Percentiles rank a stretch among this genome's conserved stretches.
These are phyloP conservation scores for Phytoseiulus persimilis DNA, from an alignment of 2,888 invertebrate species.

Conservation along the genomic window DNA sequence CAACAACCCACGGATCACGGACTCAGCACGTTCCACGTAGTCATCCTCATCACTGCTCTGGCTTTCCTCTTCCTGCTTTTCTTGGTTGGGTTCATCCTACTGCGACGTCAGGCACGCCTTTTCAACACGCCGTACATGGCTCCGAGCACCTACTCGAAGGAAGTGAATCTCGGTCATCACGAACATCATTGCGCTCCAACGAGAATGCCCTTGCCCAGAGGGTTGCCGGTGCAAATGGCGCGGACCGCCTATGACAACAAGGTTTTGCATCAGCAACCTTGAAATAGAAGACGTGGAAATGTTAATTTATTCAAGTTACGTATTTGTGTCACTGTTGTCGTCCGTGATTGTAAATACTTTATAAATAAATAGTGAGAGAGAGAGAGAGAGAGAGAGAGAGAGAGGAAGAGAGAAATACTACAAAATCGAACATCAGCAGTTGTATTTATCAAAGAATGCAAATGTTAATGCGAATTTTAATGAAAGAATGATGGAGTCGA, in stretches of 20 bases:
- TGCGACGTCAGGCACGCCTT: conserved; percentile 24
- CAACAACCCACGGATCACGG: not conserved
- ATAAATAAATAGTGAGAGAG: not conserved
- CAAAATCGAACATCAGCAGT: not conserved
- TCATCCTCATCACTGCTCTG: conserved; percentile 26
- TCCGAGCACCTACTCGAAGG: conserved; percentile 17
- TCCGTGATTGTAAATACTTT: not conserved
- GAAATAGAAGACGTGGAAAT: not conserved
- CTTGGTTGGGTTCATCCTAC: conserved; percentile 13
- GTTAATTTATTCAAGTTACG: not conserved
- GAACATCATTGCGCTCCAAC: not conserved
- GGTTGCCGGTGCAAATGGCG: not conserved
- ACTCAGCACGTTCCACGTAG: conserved; percentile 18
- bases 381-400: not conserved
- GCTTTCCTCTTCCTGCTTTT: conserved; percentile 25
- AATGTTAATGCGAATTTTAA: not conserved
- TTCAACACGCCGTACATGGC: conserved; percentile 35
- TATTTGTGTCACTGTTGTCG: not conserved
- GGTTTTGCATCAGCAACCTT: not conserved
- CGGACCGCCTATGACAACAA: not conserved
- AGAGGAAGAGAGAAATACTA: not conserved
- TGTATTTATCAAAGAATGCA: not conserved
- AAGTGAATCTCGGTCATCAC: not conserved
- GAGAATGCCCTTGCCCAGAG: not conserved
- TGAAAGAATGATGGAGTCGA: not conserved